A percentile compares a stretch with the other conserved stretches of the same genome.
Conservation (phyloP, 2,113 vertebrate species). For the Peucedramus taeniatus region DNA sequence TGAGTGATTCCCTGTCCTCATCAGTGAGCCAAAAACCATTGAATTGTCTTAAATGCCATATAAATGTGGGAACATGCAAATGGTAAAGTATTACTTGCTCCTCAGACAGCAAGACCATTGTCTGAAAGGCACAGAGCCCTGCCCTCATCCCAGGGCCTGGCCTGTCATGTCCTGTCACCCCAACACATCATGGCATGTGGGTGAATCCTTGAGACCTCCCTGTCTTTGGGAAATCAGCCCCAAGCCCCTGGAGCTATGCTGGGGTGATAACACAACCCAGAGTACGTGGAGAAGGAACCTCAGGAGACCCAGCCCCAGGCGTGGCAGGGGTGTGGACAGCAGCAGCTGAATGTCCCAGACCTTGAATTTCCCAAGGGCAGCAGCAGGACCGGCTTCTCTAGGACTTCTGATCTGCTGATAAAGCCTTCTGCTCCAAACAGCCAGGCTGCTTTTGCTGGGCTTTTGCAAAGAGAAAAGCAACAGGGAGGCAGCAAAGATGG, state of each 20-base stretch:
- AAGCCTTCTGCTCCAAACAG: neutral
- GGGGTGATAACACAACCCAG: neutral
- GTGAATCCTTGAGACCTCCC: neutral
- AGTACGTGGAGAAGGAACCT: neutral
- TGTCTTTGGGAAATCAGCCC: neutral
- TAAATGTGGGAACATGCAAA: neutral
- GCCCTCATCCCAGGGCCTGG: neutral
- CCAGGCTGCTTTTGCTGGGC: neutral
- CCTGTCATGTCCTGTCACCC: accelerated
- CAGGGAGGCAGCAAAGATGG: neutral
- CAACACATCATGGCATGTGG: accelerated
- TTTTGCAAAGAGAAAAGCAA: neutral
- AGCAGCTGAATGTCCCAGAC: neutral
- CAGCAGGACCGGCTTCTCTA: neutral
- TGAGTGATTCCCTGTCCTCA: neutral
- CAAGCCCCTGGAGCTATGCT: neutral
- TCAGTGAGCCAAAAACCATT: neutral
- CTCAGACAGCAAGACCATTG: neutral
- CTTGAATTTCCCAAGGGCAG: neutral
- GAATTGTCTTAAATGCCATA: neutral
- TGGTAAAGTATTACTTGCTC: neutral
- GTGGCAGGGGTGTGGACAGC: neutral
- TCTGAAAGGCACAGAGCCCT: neutral
- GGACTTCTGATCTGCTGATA: neutral
- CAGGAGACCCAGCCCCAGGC: accelerated